Evolutionary conservation across 2,113 vertebrate genomes (phyloP).

Genomic region (Amphiprion percula): DNA sequence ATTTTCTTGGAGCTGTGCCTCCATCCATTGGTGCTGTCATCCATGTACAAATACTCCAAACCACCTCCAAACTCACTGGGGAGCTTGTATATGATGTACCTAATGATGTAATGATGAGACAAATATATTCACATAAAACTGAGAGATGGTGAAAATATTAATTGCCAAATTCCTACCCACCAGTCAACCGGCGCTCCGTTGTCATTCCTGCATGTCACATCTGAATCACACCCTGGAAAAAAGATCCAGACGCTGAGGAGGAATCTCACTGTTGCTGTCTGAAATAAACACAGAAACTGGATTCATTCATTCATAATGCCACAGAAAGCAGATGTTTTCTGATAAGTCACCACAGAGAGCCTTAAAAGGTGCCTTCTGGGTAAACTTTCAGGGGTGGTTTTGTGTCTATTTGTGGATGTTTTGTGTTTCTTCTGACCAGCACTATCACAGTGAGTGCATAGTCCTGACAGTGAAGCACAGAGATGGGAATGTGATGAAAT

Average conservation of each 20-base stretch:
- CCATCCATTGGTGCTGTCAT: slow-evolving; percentile 64
- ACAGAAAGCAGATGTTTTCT: neutral
- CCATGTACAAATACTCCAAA: slow-evolving; percentile 73
- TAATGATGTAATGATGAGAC: slow-evolving; percentile 20
- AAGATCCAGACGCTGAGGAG: slow-evolving; percentile 21
- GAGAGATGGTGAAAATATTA: neutral
- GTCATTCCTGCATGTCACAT: slow-evolving; percentile 63
- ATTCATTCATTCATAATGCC: neutral
- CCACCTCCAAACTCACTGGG: neutral
- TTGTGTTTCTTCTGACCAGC: too few species aligned
- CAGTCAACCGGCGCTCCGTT: slow-evolving; percentile 43
- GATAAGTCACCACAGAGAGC: neutral
- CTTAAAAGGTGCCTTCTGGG: too few species aligned
- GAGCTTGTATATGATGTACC: slow-evolving; percentile 74
- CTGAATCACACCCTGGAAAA: slow-evolving; percentile 26
- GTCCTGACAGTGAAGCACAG: too few species aligned
- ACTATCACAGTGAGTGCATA: too few species aligned
- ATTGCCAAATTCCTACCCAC: slow-evolving; percentile 42
- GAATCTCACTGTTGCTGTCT: slow-evolving; percentile 32
- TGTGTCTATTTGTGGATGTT: too few species aligned
- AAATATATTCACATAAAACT: neutral
- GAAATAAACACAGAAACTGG: slow-evolving; percentile 27
- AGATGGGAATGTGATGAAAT: too few species aligned
- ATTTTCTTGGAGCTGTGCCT: slow-evolving; percentile 4
- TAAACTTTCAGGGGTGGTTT: too few species aligned